Evolutionary conservation across 2,797 vertebrate species (phyloP), one percentile per base, ranked within the genome.

Genomic region (Lutjanus argentimaculatus): DNA sequence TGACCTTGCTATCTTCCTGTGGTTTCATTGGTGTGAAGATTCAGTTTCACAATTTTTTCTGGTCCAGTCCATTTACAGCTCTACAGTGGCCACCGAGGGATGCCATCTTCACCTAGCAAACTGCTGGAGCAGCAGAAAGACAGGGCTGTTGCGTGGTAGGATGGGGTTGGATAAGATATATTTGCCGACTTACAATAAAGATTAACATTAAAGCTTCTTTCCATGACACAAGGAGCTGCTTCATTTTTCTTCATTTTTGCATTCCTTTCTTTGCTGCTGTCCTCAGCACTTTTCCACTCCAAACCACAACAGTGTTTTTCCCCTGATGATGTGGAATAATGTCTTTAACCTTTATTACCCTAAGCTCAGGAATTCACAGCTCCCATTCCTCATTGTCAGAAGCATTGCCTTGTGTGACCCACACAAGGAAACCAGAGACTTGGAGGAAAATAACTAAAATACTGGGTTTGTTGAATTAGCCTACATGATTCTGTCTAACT

Each of bases 221-320:
- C n/a, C 52, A 25, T 22, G 25, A 65, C 55, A 59, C 16, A 8
- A 57, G 16, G 55, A 64, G 42, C 61, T 70, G 59, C 49, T 64
- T 19, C n/a, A 67, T 40, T 70, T 53, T 1, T 14, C 2, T 36
- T 36, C 30, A 36, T 48, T 48, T 48, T 48, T 48, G 58, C 15
- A 22, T 14, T 36, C 57, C 17, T 64, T 48, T 12, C 67, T 63
- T 30, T 76, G 66, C 42, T 65, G 67, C 66, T 61, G 4, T 43
- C 17, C 48, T 86, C 80, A 68, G 73, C 75, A 72, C 21, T 42
- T 46, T 72, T 52, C 52, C 19, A 45, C 72, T 64, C 43, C 43
- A 76, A 85, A 85, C 73, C 79, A 63, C 68, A 64, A 67, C 49
- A n/a, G 22, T 36, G 19, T 79, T 72, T 77, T 75, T 52, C 52